phyloP scores from a whole-genome alignment of 1,140 invertebrate species.

The Drosophila serrata region DNA sequence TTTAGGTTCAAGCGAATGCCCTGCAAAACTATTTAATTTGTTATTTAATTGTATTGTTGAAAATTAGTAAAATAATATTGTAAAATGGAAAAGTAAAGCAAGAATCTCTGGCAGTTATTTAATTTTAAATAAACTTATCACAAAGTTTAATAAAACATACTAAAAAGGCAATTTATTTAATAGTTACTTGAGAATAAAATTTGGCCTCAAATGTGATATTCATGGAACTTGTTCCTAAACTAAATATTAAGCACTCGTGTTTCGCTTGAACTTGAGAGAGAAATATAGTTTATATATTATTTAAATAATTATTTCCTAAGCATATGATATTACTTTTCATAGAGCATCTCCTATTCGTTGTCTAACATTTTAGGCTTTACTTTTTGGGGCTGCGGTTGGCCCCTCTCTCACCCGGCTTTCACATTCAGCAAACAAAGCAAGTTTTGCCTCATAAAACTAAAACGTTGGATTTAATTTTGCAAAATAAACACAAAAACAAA shows the following conservation, averaged over 20 bases:
- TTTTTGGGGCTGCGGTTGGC: conserved; percentile 21
- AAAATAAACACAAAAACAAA: conserved; percentile 77
- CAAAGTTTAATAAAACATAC: no score
- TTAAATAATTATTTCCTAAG: not conserved
- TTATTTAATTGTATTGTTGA: not conserved
- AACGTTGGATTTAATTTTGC: conserved; percentile 83
- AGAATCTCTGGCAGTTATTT: not conserved
- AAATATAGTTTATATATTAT: not conserved
- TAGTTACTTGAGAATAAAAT: no score
- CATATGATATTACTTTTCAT: not conserved
- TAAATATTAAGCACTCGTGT: not conserved
- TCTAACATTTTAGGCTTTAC: conserved; percentile 1
- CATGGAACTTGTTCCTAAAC: not conserved
- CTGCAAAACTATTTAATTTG: not conserved
- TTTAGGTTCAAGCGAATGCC: not conserved
- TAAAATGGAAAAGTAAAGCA: not conserved
- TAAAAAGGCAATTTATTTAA: no score
- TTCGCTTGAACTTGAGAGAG: not conserved
- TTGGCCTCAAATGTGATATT: no score
- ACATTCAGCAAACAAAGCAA: conserved; percentile 78
- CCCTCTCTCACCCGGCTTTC: not conserved
- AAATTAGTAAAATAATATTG: not conserved
- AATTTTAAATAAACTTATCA: not conserved
- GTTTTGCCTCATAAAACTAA: conserved; percentile 80
- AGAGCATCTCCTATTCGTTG: not conserved